Conservation (phyloP, 2,113 vertebrate genomes). For the Natator depressus region DNA sequence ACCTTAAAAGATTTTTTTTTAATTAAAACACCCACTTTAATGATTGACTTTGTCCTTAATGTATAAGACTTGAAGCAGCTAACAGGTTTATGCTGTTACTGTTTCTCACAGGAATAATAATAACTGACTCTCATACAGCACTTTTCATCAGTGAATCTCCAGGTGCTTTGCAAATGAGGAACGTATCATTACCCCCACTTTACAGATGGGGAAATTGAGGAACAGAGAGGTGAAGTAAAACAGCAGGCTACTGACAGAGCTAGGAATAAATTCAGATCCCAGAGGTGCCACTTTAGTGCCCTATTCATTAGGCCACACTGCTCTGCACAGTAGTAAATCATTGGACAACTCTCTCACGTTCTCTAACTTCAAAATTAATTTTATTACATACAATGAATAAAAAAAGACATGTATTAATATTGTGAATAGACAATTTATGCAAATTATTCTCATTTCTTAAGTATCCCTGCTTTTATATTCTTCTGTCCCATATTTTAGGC, state of each 20-base stretch:
- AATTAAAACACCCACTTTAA: conserved; percentile 37
- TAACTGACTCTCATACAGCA: neutral
- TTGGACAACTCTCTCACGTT: neutral
- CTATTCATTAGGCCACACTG: neutral
- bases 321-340: neutral
- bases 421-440: neutral
- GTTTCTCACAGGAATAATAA: neutral
- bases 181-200: neutral
- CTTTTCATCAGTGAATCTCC: neutral
- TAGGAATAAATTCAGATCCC: neutral
- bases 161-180: neutral
- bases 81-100: neutral
- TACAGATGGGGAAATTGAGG: neutral
- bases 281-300: too few species aligned
- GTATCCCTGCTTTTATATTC: neutral
- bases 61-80: neutral
- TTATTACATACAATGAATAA: neutral
- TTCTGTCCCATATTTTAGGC: neutral
- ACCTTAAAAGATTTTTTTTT: conserved; percentile 9
- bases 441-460: conserved; percentile 27
- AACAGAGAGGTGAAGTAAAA: neutral
- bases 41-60: conserved; percentile 7
- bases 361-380: neutral
- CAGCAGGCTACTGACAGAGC: neutral
- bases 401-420: neutral